Conservation (phyloP, 2,797 vertebrate species). For the Manis javanica region DNA sequence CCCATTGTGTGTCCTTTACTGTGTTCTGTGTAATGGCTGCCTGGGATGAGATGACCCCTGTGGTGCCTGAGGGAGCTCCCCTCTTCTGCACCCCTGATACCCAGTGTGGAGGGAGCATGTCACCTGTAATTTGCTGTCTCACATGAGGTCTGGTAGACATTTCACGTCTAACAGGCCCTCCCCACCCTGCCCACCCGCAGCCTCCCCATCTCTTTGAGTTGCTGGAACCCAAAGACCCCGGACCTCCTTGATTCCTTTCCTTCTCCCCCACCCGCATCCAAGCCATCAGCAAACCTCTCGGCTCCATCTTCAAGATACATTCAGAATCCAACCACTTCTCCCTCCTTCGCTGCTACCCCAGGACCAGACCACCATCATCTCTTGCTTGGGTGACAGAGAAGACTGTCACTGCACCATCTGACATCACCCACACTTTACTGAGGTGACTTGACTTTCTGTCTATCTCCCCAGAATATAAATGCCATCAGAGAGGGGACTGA, state of each 20-base stretch:
- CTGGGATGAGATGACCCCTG: background rate
- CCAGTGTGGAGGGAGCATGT: background rate
- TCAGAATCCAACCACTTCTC: background rate
- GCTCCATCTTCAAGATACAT: background rate
- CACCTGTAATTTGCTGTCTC: background rate
- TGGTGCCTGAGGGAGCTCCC: background rate
- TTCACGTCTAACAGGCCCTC: background rate
- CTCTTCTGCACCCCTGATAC: background rate
- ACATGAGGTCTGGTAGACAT: background rate
- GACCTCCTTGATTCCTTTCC: background rate
- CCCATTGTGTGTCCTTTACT: background rate
- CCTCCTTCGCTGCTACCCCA: rapidly evolving
- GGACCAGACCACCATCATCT: rapidly evolving
- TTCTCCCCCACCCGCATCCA: background rate
- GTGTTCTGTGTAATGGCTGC: background rate
- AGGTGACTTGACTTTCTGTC: background rate
- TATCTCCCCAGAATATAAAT: background rate
- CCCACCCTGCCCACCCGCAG: background rate
- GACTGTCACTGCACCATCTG: rapidly evolving
- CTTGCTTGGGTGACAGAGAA: rapidly evolving
- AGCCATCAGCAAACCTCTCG: no score
- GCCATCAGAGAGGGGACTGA: rapidly evolving
- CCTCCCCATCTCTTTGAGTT: background rate
- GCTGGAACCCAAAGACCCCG: rapidly evolving
- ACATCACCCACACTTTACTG: rapidly evolving